These are phyloP conservation scores for Plusia festucae DNA, from an alignment of 2,888 invertebrate species.

Conservation along the genomic window DNA sequence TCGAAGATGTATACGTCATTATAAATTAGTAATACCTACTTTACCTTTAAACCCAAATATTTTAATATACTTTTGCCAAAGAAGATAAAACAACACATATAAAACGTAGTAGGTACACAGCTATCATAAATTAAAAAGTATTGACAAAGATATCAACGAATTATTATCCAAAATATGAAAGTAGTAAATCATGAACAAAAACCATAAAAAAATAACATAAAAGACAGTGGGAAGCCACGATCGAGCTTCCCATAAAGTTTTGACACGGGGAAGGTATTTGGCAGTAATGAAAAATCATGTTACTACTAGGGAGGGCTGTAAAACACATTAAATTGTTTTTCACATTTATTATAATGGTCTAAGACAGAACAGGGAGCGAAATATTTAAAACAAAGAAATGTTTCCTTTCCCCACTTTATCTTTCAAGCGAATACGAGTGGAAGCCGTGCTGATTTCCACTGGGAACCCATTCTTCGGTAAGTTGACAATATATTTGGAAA, in stretches of 20 bases:
- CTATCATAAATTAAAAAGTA: constrained; percentile 24
- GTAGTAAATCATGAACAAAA: constrained; percentile 47
- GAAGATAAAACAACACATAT: background rate
- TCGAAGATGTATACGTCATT: too few relatives aligned
- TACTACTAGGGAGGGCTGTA: constrained; percentile 68
- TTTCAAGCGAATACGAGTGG: background rate
- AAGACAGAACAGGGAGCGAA: constrained; percentile 32
- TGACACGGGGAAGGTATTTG: constrained; percentile 58
- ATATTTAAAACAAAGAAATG: too few relatives aligned
- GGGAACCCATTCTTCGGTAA: background rate
- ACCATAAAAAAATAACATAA: constrained; percentile 45
- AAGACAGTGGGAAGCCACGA: constrained; percentile 36
- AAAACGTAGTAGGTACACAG: background rate
- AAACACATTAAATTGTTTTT: constrained; percentile 73
- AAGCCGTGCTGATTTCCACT: background rate
- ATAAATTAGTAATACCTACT: background rate
- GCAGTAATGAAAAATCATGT: constrained; percentile 78
- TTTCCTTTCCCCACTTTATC: background rate
- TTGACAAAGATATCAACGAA: constrained; percentile 23
- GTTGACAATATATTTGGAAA: background rate
- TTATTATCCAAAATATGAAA: constrained; percentile 34
- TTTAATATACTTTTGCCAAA: background rate
- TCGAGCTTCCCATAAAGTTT: constrained; percentile 60
- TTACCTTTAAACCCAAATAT: background rate
- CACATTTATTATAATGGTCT: constrained; percentile 40